Evolutionary conservation across 2,113 vertebrate species (phyloP).

Genomic region (Amphiprion percula): DNA sequence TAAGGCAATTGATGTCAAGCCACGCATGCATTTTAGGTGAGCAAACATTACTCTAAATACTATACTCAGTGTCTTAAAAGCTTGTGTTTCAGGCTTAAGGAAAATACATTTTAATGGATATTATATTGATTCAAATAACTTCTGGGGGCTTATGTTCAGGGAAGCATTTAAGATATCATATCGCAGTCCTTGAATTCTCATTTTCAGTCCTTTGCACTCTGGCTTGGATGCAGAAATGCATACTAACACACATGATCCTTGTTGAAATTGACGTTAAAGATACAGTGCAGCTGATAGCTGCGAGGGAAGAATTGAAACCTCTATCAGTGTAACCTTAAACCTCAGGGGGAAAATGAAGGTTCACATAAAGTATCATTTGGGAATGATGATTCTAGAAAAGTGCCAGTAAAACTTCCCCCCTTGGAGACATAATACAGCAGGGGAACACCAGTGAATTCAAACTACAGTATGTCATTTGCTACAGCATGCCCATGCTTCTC

Average conservation of each 20-base stretch:
- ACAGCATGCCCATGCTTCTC: conserved; percentile 38
- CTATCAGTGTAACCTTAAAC: conserved; percentile 29
- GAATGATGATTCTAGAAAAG: conserved; percentile 34
- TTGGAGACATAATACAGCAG: conserved; percentile 24
- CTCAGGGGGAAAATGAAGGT: conserved; percentile 34
- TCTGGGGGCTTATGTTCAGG: conserved; percentile 27
- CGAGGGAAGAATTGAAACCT: conserved; percentile 26
- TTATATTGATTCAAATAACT: conserved; percentile 42
- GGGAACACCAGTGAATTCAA: conserved; percentile 40
- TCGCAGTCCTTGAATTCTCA: conserved; percentile 50
- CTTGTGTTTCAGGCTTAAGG: conserved; percentile 57
- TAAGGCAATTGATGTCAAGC: conserved; percentile 81
- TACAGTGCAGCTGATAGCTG: conserved; percentile 15
- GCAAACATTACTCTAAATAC: conserved; percentile 71
- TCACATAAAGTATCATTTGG: conserved; percentile 23
- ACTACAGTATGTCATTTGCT: conserved; percentile 52
- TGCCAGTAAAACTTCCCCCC: conserved; percentile 8
- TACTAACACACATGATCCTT: conserved; percentile 47
- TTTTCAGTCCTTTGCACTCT: conserved; percentile 44
- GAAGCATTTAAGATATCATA: conserved; percentile 35
- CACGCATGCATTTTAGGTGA: conserved; percentile 79
- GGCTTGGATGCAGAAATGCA: conserved; percentile 41
- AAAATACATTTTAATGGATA: conserved; percentile 63
- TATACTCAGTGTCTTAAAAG: conserved; percentile 65
- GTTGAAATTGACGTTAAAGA: conserved; percentile 25